These are phyloP conservation scores for Atractosteus spatula DNA, from an alignment of 2,113 vertebrate species.

Conservation along the genomic window DNA sequence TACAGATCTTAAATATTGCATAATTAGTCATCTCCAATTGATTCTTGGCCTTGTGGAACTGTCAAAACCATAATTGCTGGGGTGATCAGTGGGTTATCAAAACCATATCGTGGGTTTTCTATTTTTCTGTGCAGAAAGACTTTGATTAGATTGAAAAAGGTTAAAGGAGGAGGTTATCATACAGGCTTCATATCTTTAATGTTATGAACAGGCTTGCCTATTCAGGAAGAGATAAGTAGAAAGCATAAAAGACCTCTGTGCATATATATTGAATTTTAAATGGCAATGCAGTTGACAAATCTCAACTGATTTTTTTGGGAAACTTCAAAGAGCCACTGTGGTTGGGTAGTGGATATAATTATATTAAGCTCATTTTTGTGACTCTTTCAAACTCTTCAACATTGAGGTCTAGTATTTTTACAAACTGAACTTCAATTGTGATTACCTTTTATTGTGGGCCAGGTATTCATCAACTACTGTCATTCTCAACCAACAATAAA, in stretches of 20 bases:
- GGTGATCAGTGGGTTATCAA: slow-evolving; percentile 63
- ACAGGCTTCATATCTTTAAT: slow-evolving; percentile 41
- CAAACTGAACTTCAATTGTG: too few species aligned
- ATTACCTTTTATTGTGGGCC: too few species aligned
- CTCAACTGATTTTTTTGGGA: background rate
- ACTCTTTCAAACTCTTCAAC: background rate
- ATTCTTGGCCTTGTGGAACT: slow-evolving; percentile 55
- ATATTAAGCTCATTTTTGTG: background rate
- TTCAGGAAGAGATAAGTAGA: slow-evolving; percentile 52
- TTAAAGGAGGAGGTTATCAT: slow-evolving; percentile 55
- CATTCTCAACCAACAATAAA: too few species aligned
- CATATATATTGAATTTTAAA: slow-evolving; percentile 29
- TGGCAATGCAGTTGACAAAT: background rate
- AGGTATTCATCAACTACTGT: too few species aligned
- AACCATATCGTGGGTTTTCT: slow-evolving; percentile 53
- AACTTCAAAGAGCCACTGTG: slow-evolving; percentile 16
- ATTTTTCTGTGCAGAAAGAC: slow-evolving; percentile 41
- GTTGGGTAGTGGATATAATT: slow-evolving; percentile 11
- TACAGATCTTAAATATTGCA: slow-evolving; percentile 56
- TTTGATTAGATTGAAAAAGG: slow-evolving; percentile 63
- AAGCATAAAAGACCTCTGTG: slow-evolving; percentile 33
- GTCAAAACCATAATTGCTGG: slow-evolving; percentile 70
- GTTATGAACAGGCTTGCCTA: slow-evolving; percentile 51
- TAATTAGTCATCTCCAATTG: slow-evolving; percentile 50
- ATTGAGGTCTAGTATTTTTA: too few species aligned